Base-by-base conservation (phyloP, 1,140 invertebrate species). In the Papilio polytes region DNA sequence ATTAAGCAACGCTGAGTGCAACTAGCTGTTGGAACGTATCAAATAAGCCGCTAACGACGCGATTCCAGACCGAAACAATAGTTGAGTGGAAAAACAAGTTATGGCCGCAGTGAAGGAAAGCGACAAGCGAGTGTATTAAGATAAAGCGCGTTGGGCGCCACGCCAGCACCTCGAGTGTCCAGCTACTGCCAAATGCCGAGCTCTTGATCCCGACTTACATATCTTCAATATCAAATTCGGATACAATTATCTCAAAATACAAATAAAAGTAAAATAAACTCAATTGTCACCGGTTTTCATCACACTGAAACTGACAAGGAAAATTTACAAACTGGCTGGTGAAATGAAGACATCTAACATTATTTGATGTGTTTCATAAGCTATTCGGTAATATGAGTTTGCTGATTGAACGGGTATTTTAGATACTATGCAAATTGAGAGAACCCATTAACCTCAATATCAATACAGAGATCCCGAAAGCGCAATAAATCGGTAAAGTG, bases 81-180 rank as follows among this genome's bases (percentile, higher is more conserved):
- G 87, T 83, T 74, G 80, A 89, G 90, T 88, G 82, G 86, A 89
- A 87, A 90, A 86, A 85, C 86, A 84, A 93, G 91, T 90, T 92
- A 91, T 90, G 86, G 81, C 73, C 82, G 86, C 79, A 86, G 85
- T 87, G 89, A 90, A 82, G 86, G 84, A 84, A 90, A 84, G 83
- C 86, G 87, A 91, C 90, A 88, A 86, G 87, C 88, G 86, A 91
- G 90, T 89, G 89, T 87, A 94, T 91, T 94, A 92, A 92, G 91
- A 92, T 91, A 92, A 91, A 92, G 88, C 89, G 90, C 76, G 83
- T 92, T 94, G 92, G 92, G 89, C 85, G 82, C 78, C 76, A 78
- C 36, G 91, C 91, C 93, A 92, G 89, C 88, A 89, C 92, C 90
- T 92, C 91, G 88, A 94, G 92, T 92, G 87, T 86, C 89, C 89